These are phyloP conservation scores for Enteromius anoplus DNA, from an alignment of 2,797 vertebrate species.

Conservation along the genomic window DNA sequence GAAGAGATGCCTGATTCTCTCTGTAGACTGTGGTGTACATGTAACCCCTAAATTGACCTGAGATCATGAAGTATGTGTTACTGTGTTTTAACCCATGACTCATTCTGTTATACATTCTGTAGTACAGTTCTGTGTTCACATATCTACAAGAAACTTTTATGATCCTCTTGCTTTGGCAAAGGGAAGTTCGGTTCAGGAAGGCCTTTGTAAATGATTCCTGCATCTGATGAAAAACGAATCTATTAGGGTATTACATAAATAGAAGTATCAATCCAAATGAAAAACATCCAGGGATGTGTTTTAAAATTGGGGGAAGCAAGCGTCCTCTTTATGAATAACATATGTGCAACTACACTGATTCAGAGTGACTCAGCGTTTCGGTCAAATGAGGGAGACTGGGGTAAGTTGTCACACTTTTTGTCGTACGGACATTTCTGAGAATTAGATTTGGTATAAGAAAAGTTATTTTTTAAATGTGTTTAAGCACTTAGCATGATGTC, in stretches of 20 bases:
- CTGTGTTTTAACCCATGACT: background rate
- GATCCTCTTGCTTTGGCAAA: background rate
- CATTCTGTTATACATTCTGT: background rate
- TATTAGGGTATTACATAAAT: background rate
- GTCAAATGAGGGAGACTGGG: background rate
- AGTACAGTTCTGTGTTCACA: background rate
- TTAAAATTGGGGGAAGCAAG: constrained; percentile 4
- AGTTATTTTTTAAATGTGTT: too few relatives aligned
- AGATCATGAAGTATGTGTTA: constrained; percentile 3
- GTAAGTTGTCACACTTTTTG: background rate
- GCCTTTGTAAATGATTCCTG: background rate
- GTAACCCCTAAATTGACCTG: background rate
- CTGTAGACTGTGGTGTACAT: background rate
- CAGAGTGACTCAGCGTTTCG: constrained; percentile 71
- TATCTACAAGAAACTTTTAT: background rate
- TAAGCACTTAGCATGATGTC: background rate
- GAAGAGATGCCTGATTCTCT: background rate
- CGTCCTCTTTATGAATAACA: constrained; percentile 16
- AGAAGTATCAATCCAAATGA: background rate
- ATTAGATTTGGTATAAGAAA: too few relatives aligned
- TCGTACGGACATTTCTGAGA: too few relatives aligned
- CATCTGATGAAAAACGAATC: background rate
- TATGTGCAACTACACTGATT: constrained; percentile 47
- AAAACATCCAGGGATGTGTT: background rate
- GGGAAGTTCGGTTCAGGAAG: background rate